Percentiles rank a stretch among this genome's conserved stretches.
Evolutionary conservation across 2,113 vertebrate genomes (phyloP).

Genomic region (Phocoena sinus): DNA sequence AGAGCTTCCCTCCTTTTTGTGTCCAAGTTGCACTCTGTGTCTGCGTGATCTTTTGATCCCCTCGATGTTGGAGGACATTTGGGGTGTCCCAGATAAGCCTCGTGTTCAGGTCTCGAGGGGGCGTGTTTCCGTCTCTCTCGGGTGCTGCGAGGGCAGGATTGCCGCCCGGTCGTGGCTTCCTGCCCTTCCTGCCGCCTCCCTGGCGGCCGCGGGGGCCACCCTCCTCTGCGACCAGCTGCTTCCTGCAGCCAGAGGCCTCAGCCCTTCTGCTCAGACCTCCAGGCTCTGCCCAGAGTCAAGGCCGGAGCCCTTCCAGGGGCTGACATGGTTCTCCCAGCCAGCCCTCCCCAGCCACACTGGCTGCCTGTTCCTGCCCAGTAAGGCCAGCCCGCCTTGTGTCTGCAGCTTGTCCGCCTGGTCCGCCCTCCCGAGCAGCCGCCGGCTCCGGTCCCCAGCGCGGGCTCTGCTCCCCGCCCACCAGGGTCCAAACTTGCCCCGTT

Average conservation of each 20-base stretch:
- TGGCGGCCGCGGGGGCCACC: fast-evolving
- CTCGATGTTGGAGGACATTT: not conserved
- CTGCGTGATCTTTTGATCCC: not conserved
- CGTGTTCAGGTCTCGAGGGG: fast-evolving
- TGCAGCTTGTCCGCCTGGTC: not conserved
- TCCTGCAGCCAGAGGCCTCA: not conserved
- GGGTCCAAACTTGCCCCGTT: not conserved
- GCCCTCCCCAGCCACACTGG: not conserved
- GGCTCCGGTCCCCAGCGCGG: not conserved
- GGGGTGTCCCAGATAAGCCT: fast-evolving
- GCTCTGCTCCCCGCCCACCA: not conserved
- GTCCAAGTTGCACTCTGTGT: not conserved
- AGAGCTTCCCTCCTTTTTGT: not conserved
- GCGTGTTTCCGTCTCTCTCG: fast-evolving
- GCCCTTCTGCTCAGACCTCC: not conserved
- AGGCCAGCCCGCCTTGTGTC: too few relatives aligned
- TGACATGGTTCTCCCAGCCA: not conserved
- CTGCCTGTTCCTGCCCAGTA: not conserved
- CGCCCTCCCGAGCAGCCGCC: not conserved
- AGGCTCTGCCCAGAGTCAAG: not conserved
- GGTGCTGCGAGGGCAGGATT: not conserved
- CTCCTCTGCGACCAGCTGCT: not conserved
- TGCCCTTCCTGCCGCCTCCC: fast-evolving
- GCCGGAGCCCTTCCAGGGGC: not conserved
- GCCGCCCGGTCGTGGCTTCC: not conserved